Evolutionary conservation across 2,797 vertebrate genomes (phyloP).

Genomic region (Selene dorsalis): DNA sequence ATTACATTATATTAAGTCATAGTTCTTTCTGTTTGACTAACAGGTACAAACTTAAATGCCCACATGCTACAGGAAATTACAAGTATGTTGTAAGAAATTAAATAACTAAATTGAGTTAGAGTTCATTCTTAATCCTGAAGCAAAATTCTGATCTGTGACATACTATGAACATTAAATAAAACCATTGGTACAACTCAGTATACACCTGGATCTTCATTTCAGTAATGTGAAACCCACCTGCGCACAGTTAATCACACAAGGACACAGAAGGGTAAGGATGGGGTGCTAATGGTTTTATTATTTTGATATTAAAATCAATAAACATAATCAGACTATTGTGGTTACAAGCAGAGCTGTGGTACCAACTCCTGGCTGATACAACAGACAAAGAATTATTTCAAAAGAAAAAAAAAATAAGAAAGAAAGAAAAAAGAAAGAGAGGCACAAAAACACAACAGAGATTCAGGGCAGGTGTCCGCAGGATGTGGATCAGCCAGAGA

Average conservation of each 20-base stretch:
- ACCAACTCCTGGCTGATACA: conserved; percentile 87
- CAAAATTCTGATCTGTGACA: neutral
- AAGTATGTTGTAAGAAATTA: no score
- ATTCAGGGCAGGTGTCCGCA: conserved; percentile 73
- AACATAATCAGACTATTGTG: conserved; percentile 87
- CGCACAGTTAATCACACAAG: neutral
- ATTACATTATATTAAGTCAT: neutral
- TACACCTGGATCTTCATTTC: neutral
- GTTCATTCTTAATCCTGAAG: no score
- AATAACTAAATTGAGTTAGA: no score
- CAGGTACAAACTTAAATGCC: no score
- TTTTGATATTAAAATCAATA: conserved; percentile 89
- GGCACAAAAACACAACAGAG: conserved; percentile 84
- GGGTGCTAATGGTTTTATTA: conserved; percentile 87
- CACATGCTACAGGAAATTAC: no score
- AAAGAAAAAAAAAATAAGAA: conserved; percentile 63
- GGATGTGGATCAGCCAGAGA: conserved; percentile 72
- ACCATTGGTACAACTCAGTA: neutral
- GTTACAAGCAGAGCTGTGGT: conserved; percentile 87
- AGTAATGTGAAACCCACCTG: neutral
- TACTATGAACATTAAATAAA: neutral
- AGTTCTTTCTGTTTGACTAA: no score
- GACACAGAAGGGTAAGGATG: conserved; percentile 42
- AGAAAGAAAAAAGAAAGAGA: conserved; percentile 69
- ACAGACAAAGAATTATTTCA: conserved; percentile 77